Percentiles rank a stretch among this genome's conserved stretches.
These are phyloP conservation scores for Eretmochelys imbricata DNA, from an alignment of 2,113 vertebrate genomes.

Conservation along the genomic window DNA sequence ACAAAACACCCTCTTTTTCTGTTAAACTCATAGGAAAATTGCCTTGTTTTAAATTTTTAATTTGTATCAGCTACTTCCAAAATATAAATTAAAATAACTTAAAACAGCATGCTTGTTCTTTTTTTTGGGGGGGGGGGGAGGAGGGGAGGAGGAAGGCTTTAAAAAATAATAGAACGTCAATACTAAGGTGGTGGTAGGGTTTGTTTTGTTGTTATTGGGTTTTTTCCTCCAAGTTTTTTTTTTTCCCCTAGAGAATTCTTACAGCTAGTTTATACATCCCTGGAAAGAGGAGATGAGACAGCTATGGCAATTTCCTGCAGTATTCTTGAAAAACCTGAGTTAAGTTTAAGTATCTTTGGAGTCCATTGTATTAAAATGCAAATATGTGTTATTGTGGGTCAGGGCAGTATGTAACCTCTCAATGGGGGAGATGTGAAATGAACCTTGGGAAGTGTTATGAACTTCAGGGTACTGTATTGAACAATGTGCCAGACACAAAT, in stretches of 20 bases:
- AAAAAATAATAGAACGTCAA: neutral
- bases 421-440: neutral
- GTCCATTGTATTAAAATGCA: neutral
- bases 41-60: neutral
- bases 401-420: neutral
- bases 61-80: neutral
- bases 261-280: neutral
- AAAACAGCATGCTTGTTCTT: neutral
- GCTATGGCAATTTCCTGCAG: neutral
- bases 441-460: neutral
- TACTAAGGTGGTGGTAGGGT: neutral
- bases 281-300: neutral
- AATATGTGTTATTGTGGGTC: neutral
- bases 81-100: neutral
- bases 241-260: neutral
- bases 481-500: neutral
- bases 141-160: neutral
- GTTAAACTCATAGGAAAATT: neutral
- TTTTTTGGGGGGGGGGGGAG: neutral
- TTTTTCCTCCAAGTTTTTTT: neutral
- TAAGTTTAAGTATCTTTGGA: neutral
- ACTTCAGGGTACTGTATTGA: neutral
- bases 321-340: neutral
- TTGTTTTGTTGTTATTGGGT: neutral
- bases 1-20: fast-evolving